Base-by-base conservation (phyloP, 2,888 invertebrate species). In the Biston stratarius region DNA sequence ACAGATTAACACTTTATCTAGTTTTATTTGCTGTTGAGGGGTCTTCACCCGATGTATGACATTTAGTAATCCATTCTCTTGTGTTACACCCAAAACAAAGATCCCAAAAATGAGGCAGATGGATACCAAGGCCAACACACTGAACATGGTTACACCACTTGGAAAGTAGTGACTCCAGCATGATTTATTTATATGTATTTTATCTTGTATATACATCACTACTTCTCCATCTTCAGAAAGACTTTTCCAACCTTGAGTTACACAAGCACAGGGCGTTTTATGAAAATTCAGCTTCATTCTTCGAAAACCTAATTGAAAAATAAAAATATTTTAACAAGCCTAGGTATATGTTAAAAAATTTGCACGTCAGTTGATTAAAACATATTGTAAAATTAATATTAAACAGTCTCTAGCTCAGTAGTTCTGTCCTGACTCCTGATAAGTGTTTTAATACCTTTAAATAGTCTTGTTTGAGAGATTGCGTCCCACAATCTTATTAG, bases 1-100 rank as follows among this genome's bases (percentile, higher is more conserved):
- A 81, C 97, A 97, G 11, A 96, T 85, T 8, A 92, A 79, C n/a
- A 91, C 58, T 38, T 33, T 40, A 15, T 45, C 44, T 45, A 49
- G 55, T 7, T 0, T n/a, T 24, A 14, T 33, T 36, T n/a, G 24
- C n/a, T 0, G 45, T 14, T 12, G 9, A 8, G 1, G 12, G 12
- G 5, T 34, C 12, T 49, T 33, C 5, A 5, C 11, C 33, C 14
- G 34, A 51, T n/a, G 34, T 36, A 40, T 14, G 15, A 11, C 15
- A 6, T 38, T 9, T 38, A 9, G 6, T 8, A 38, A 5, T 5
- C 40, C 7, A 40, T 11, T 5, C 7, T 24, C 5, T 33, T 7
- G 44, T 7, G 36, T 14, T 12, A 0, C n/a, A 36, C n/a, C 14
- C 33, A 14, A 9, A 0, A 2, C 15, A 15, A 61, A 14, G 12